phyloP scores from a whole-genome alignment of 23 tunicate genomes.

The Phallusia fumigata region DNA sequence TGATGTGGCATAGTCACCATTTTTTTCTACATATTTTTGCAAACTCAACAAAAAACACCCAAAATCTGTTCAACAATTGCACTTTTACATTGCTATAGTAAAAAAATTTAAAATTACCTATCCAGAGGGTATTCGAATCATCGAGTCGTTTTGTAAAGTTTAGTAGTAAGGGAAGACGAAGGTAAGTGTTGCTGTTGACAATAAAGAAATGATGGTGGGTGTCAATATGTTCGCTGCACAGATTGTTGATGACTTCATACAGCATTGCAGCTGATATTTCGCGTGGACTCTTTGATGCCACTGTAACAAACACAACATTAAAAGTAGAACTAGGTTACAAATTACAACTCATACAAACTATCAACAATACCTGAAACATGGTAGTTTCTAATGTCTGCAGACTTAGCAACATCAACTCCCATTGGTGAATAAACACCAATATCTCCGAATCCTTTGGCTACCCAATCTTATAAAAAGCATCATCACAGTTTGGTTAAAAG shows the following conservation, averaged over 20 bases:
- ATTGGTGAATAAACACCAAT: slow-evolving; percentile 64
- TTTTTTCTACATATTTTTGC: too few species aligned
- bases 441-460: slow-evolving; percentile 45
- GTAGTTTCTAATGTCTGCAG: slow-evolving; percentile 20
- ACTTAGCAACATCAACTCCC: slow-evolving; percentile 36
- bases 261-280: slow-evolving; percentile 38
- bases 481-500: neutral
- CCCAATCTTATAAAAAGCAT: slow-evolving; percentile 43
- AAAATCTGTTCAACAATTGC: neutral
- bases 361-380: slow-evolving; percentile 49
- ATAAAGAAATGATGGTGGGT: slow-evolving; percentile 73
- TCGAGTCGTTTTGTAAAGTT: slow-evolving; percentile 70
- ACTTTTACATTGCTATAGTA: neutral
- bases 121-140: slow-evolving; percentile 51
- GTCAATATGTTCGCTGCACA: slow-evolving; percentile 80
- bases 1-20: too few species aligned
- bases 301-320: neutral
- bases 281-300: slow-evolving; percentile 18
- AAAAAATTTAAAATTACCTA: slow-evolving; percentile 39
- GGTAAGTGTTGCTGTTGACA: slow-evolving; percentile 54
- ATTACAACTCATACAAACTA: neutral
- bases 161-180: slow-evolving; percentile 38
- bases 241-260: slow-evolving; percentile 56
- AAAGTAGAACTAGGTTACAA: neutral
- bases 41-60: too few species aligned